A percentile compares a stretch with the other conserved stretches of the same genome.
phyloP scores from a whole-genome alignment of 2,113 vertebrate genomes.

The Peromyscus maniculatus region DNA sequence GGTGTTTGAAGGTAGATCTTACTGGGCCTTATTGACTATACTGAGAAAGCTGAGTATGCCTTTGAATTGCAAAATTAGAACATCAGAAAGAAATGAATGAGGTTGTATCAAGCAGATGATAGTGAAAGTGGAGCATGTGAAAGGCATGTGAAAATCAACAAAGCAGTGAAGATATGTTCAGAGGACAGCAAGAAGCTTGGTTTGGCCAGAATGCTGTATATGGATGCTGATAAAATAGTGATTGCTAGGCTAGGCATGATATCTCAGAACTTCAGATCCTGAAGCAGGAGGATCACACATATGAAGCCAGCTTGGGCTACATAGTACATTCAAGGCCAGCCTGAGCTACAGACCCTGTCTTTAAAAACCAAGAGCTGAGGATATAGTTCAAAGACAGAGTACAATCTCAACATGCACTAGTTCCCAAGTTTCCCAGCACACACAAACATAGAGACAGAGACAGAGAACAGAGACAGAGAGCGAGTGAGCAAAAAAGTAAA shows the following conservation, averaged over 20 bases:
- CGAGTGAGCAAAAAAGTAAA: background rate
- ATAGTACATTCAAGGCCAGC: background rate
- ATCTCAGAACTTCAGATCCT: background rate
- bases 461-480: background rate
- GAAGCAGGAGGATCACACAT: background rate
- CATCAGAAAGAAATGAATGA: constrained; percentile 36
- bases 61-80: constrained; percentile 42
- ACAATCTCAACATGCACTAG: background rate
- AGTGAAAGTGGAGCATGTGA: background rate
- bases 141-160: constrained; percentile 9
- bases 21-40: background rate
- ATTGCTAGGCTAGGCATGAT: background rate
- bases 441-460: background rate
- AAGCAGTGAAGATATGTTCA: constrained; percentile 21
- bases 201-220: background rate
- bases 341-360: background rate
- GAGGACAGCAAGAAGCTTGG: background rate
- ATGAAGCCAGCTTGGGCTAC: background rate
- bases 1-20: background rate
- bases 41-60: constrained; percentile 12
- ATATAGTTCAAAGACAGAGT: background rate
- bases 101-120: background rate
- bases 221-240: background rate
- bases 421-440: background rate
- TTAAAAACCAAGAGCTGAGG: background rate